Evolutionary conservation across 2,113 vertebrate species (phyloP), one percentile per base, ranked within the genome.

Genomic region (Malurus cyaneus): DNA sequence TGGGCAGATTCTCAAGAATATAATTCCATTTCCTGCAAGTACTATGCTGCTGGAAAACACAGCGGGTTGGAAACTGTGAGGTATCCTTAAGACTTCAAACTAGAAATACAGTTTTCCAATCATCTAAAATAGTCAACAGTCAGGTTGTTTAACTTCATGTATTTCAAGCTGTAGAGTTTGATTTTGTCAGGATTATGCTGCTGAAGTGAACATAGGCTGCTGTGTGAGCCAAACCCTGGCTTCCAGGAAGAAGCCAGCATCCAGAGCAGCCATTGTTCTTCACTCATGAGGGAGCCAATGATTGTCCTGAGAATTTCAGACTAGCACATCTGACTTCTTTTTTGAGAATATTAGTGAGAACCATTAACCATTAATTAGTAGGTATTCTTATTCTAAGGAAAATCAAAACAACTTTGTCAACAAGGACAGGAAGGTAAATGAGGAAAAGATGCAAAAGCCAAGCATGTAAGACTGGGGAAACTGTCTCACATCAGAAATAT

Each of bases 111-210:
- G 32, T 34, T 65, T 89, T 69, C 18, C 50, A 80, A 1, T 4
- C 14, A 44, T 16, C 36, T 60, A n/a, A 86, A 80, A 67, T 46
- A 42, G 47, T 49, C 47, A 49, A 49, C 42, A 69, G 9, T 17
- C 47, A 52, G 6, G 50, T 49, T 77, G 32, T 57, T 93, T 50
- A 70, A 9, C 25, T 32, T 49, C 0, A 0, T 3, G 1, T 6
- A 28, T 59, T 71, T 85, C 66, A 50, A 79, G 32, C 19, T 2
- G 1, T n/a, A 47, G n/a, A 0, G 44, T 49, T 65, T 80, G 23
- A 54, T 69, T 86, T 64, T 88, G 66, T 76, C 18, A 47, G 42
- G n/a, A 53, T 39, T 62, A 10, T 9, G 32, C 56, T 64, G 57
- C 54, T 83, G 67, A 80, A 87, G 60, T 2, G 7, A 69, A 49